A percentile compares a stretch with the other conserved stretches of the same genome.
Evolutionary conservation across 2,113 vertebrate species (phyloP).

Genomic region (Hymenochirus boettgeri): DNA sequence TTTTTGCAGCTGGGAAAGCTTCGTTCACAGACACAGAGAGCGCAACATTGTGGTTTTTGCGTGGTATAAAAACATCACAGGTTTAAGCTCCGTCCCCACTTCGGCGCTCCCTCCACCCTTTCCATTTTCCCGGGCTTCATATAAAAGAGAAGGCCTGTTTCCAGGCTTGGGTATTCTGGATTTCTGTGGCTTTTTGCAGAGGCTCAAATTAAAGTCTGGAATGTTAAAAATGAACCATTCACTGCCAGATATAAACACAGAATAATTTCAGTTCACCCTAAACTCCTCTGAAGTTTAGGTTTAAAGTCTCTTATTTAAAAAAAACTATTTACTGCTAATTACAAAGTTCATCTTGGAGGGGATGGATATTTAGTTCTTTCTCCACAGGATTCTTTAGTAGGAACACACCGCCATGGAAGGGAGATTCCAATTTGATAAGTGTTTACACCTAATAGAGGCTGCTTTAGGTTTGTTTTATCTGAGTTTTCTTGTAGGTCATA

Average conservation of each 20-base stretch:
- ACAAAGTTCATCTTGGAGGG: conserved; percentile 16
- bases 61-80: conserved; percentile 40
- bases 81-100: conserved; percentile 23
- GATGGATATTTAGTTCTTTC: conserved; percentile 12
- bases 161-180: conserved; percentile 38
- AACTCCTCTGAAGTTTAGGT: conserved; percentile 30
- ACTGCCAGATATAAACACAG: conserved; percentile 37
- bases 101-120: too few species aligned
- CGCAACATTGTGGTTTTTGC: conserved; percentile 33
- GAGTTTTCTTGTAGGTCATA: too few species aligned
- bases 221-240: conserved; percentile 35
- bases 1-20: conserved; percentile 38
- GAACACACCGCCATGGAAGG: too few species aligned
- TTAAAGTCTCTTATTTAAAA: conserved; percentile 38
- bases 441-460: too few species aligned
- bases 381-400: too few species aligned
- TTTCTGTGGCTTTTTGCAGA: conserved; percentile 41
- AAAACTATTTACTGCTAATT: conserved; percentile 34
- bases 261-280: conserved; percentile 39
- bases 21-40: conserved; percentile 36
- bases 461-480: too few species aligned
- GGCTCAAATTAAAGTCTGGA: conserved; percentile 42
- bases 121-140: conserved; percentile 33
- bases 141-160: conserved; percentile 41
- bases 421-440: too few species aligned